Base-by-base conservation (phyloP, 2,113 vertebrate species). In the Monarcha castaneiventris region DNA sequence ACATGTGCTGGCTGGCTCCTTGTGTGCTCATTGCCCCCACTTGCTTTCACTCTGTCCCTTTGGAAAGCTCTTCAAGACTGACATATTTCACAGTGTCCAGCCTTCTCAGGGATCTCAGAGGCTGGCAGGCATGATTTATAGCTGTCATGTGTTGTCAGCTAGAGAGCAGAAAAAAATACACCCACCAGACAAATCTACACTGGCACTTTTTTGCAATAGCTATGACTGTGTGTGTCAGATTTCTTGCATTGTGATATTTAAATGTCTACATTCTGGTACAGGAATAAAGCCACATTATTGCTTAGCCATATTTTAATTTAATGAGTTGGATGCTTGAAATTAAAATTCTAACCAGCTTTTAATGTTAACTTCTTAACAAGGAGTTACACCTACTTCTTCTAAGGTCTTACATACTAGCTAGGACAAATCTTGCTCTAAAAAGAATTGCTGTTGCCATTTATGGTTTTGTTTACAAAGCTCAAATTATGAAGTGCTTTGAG, bases 101-200 rank as follows among this genome's bases (percentile, higher is more conserved):
- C 48, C 48, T 44, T 87, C 77, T 84, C 87, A 89, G 89, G 95
- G 77, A 76, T 76, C 71, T 83, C 80, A 92, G 10, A 35, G 66
- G 41, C 35, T 94, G 96, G 61, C 88, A 96, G 69, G 32, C 51
- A 30, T 93, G 76, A 87, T 79, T 84, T 54, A 27, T 84, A 90
- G 76, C 32, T 59, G 54, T 87, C 32, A 82, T 7, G 13, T 84
- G n/a, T 66, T 74, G 51, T 73, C 66, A 94, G 56, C 32, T 72
- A n/a, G 8, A 87, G 16, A 77, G 29, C 66, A 54, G 81, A 80
- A 96, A 94, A 92, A 59, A 68, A 35, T 67, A 44, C 44, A 46
- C 49, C 51, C 77, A 55, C 33, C 21, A 52, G 35, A 59, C 41
- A 78, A 91, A 90, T 82, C 71, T 27, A 48, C 56, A 9, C 35